phyloP scores from a whole-genome alignment of 1,140 invertebrate species.

The Eupristina koningsbergeri region DNA sequence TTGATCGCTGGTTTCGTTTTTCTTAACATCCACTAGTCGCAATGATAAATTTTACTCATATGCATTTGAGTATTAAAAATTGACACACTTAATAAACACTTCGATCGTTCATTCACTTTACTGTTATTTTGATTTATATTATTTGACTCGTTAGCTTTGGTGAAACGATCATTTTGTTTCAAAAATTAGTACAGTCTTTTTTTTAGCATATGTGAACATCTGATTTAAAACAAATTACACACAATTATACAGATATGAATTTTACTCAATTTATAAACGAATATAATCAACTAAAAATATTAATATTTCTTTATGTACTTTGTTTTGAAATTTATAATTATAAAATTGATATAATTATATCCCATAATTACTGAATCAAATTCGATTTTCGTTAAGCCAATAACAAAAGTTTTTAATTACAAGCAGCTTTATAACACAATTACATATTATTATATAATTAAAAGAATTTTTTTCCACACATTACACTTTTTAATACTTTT shows the following conservation, averaged over 20 bases:
- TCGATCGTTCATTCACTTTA: conserved; percentile 2
- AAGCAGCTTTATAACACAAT: not conserved
- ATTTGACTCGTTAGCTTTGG: conserved; percentile 30
- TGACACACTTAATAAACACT: conserved; percentile 12
- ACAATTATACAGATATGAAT: not conserved
- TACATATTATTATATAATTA: too few species aligned
- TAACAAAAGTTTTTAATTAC: not conserved
- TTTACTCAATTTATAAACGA: not conserved
- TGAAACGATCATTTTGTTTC: conserved; percentile 2
- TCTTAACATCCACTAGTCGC: not conserved
- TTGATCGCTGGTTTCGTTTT: not conserved
- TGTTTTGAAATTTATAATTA: not conserved
- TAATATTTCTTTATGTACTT: not conserved
- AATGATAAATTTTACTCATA: conserved; percentile 2
- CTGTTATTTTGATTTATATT: conserved; percentile 27
- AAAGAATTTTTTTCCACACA: too few species aligned
- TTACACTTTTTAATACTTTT: conserved; percentile 6
- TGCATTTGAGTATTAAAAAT: conserved; percentile 30
- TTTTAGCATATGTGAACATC: not conserved
- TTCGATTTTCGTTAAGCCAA: not conserved
- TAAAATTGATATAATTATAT: not conserved
- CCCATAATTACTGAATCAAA: not conserved
- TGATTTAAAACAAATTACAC: not conserved
- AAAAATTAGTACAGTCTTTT: not conserved
- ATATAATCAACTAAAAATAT: too few species aligned